Evolutionary conservation across 1,140 invertebrate species (phyloP).

Genomic region (Planococcus citri): DNA sequence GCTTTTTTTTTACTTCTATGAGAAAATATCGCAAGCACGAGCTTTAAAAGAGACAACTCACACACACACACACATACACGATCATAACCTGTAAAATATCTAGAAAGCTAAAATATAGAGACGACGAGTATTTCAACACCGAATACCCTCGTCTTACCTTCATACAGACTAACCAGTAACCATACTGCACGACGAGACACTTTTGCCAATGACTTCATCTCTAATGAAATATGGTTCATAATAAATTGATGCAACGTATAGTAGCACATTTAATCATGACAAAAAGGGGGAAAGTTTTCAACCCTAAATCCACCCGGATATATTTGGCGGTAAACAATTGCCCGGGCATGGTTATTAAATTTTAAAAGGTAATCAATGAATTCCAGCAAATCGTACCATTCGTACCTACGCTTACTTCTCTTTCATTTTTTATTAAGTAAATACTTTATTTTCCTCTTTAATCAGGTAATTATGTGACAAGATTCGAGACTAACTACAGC

Average conservation of each 20-base stretch:
- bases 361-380: neutral
- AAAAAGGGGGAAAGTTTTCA: neutral
- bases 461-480: neutral
- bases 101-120: too few species aligned
- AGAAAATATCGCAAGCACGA: too few species aligned
- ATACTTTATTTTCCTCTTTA: neutral
- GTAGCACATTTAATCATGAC: neutral
- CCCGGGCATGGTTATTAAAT: neutral
- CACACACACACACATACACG: too few species aligned
- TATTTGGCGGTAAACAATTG: neutral
- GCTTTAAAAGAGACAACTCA: too few species aligned
- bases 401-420: neutral
- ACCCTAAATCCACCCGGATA: neutral
- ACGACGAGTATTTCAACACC: too few species aligned
- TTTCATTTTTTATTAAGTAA: neutral
- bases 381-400: neutral
- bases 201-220: neutral
- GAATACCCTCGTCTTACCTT: too few species aligned
- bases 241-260: neutral
- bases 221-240: constrained; percentile 3
- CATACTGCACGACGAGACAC: neutral
- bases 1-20: too few species aligned
- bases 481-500: too few species aligned
- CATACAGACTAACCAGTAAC: too few species aligned
- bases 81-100: too few species aligned